Base-by-base conservation (phyloP, 2,888 invertebrate species). In the Mamestra brassicae region DNA sequence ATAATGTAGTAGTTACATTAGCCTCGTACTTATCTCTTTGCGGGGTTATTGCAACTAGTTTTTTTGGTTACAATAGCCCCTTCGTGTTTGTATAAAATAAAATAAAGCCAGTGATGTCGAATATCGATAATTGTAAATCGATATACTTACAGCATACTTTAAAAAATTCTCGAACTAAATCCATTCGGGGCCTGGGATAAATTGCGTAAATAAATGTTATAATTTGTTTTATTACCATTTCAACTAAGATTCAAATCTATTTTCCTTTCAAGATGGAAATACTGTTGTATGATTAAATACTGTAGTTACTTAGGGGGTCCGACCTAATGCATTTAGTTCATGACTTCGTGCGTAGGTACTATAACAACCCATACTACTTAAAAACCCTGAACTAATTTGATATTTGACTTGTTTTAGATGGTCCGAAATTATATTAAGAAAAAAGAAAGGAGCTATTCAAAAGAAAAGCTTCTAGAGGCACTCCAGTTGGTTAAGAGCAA, bases 131-230 rank as follows among this genome's bases (percentile, higher is more conserved):
- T 36, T 58, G 8, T 7, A 58, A 36, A 58, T 36, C 58, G 58
- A 58, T 58, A 58, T 58, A 58, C 34, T 58, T 58, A 36, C 6
- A 17, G 17, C 52, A 54, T 17, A 54, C 1, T n/a, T n/a, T 54
- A 54, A 8, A 54, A 54, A 8, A 54, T 54, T 17, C n/a, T n/a
- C 10, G n/a, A 54, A 54, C 8, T 54, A n/a, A 54, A 54, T 26
- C n/a, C 52, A n/a, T n/a, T 54, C n/a, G 52, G 52, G n/a, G 52
- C 52, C 52, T 54, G 52, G 52, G 52, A n/a, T 54, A 54, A 54
- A 54, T 17, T 54, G 17, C 52, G 52, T 7, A n/a, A 54, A 54
- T 54, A 54, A 54, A 54, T 54, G 52, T 54, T 17, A 54, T n/a
- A 7, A 7, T 54, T 54, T n/a, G n/a, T n/a, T 54, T 54, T 54